Conservation (phyloP, 2,888 invertebrate genomes). For the Drosophila rellima region DNA sequence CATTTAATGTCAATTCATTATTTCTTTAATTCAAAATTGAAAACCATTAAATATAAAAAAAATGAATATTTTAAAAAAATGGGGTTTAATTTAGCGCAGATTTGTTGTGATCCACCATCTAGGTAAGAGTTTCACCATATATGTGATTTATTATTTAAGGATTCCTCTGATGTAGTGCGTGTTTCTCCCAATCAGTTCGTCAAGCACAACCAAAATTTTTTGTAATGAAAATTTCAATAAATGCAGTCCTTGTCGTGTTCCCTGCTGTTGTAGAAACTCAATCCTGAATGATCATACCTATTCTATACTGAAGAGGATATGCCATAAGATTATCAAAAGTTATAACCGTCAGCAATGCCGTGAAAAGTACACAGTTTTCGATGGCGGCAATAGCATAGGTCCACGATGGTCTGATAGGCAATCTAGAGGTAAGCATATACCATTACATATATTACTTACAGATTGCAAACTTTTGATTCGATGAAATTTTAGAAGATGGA, state of each 20-base stretch:
- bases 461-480: neutral
- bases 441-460: neutral
- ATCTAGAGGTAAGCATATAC: constrained; percentile 25
- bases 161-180: neutral
- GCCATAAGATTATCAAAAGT: constrained; percentile 76
- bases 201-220: constrained; percentile 65
- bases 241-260: constrained; percentile 50
- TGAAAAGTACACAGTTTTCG: constrained; percentile 77
- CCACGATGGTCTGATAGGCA: constrained; percentile 5
- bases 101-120: constrained; percentile 50
- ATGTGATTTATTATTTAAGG: too few species aligned
- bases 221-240: constrained; percentile 47
- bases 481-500: neutral
- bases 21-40: constrained; percentile 19
- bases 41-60: constrained; percentile 21
- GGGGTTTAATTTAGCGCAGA: constrained; percentile 59
- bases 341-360: constrained; percentile 67
- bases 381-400: constrained; percentile 75
- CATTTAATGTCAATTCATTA: constrained; percentile 25
- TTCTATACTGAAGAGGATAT: constrained; percentile 75
- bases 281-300: constrained; percentile 73
- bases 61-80: constrained; percentile 59
- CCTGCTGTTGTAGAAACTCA: constrained; percentile 54
- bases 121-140: constrained; percentile 48
- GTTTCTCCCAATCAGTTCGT: constrained; percentile 53